Evolutionary conservation across 2,113 vertebrate genomes (phyloP).

Genomic region (Enhydra lutris): DNA sequence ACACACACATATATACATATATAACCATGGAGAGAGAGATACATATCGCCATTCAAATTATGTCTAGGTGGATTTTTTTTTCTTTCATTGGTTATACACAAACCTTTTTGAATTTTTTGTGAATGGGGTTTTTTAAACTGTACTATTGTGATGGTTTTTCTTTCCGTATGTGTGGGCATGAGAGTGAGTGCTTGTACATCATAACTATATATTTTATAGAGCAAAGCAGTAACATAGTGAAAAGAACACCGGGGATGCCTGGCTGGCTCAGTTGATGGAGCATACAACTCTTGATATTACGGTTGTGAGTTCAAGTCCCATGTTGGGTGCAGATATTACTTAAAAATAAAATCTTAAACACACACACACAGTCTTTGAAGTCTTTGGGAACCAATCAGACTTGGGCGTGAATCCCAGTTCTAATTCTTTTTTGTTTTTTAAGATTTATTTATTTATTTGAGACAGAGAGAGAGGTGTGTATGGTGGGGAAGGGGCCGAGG

Average conservation of each 20-base stretch:
- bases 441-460: background rate
- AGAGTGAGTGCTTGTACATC: background rate
- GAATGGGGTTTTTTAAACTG: background rate
- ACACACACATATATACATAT: no score
- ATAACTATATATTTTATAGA: background rate
- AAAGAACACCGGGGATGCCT: background rate
- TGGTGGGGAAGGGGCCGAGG: background rate
- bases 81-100: background rate
- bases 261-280: background rate
- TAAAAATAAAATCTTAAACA: background rate
- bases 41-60: background rate
- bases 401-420: background rate
- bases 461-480: background rate
- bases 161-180: background rate
- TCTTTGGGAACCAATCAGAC: background rate
- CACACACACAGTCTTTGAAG: background rate
- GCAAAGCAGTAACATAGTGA: background rate
- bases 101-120: constrained; percentile 5
- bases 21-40: no score
- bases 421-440: background rate
- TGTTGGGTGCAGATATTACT: background rate
- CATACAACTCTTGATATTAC: background rate
- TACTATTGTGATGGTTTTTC: background rate
- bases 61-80: background rate
- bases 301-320: background rate